Evolutionary conservation across 2,888 invertebrate species (phyloP), one percentile per base, ranked within the genome.

Genomic region (Sphecodes monilicornis): DNA sequence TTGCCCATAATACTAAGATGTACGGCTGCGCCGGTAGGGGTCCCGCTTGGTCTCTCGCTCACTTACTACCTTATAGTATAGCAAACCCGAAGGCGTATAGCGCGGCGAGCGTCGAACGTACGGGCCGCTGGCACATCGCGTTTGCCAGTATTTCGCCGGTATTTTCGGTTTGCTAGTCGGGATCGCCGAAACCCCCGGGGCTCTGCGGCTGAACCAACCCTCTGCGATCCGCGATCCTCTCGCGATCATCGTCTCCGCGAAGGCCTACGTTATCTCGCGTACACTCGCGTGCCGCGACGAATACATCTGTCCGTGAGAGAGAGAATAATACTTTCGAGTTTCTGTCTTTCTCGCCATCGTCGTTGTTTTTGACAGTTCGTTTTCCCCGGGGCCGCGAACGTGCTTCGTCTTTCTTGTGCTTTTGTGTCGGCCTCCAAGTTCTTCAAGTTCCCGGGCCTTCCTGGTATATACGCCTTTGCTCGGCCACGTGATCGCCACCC

Each of bases 1-100:
- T 96, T 95, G 96, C 95, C 96, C 96, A 96, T 96, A 96, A 96
- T 95, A 96, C 96, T 96, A 96, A 96, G 95, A 95, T 96, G 96
- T 96, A 96, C 96, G 96, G 95, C 96, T 96, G 96, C 96, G 96
- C 96, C 95, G 95, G 95, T 94, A 94, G 94, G 94, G 94, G 94
- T 94, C 94, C 92, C 84, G 88, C 86, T 89, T 86, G 91, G 93
- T 93, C 93, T 92, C 93, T 91, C 93, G 91, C 90, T 90, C 90
- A 90, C 90, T 93, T 93, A 92, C 93, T 93, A 93, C 92, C 93
- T 93, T 93, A 93, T 93, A 93, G 93, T 93, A 93, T 93, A 93
- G 93, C 92, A 93, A 93, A 93, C 91, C 92, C 93, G 90, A 90
- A 90, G 90, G 88, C 90, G 90, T 90, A 90, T 89, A 90, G 90